phyloP scores from a whole-genome alignment of 2,888 invertebrate genomes.

The Oxyscelio sp. region DNA sequence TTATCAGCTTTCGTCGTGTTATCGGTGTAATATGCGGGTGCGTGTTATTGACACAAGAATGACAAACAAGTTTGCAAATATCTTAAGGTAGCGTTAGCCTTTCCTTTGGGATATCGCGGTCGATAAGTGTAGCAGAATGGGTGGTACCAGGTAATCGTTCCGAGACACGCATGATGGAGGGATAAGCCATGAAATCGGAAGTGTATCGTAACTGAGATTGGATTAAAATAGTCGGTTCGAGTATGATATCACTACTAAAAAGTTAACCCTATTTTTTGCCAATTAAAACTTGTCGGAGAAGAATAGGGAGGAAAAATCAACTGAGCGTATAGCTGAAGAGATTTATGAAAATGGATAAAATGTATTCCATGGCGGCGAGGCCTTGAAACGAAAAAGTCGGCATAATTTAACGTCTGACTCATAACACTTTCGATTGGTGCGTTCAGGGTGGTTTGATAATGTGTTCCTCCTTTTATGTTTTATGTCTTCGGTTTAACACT shows the following conservation, averaged over 20 bases:
- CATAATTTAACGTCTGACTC: neutral
- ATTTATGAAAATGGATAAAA: neutral
- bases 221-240: constrained; percentile 21
- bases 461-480: too few species aligned
- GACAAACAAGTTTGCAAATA: constrained; percentile 45
- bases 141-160: constrained; percentile 76
- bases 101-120: constrained; percentile 42
- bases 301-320: neutral
- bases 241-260: constrained; percentile 14
- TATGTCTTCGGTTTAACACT: too few species aligned
- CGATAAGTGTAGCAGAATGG: constrained; percentile 72
- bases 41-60: constrained; percentile 32
- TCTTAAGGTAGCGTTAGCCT: constrained; percentile 25
- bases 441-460: neutral
- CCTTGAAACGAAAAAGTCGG: neutral
- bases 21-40: constrained; percentile 27
- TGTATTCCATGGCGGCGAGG: neutral
- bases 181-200: constrained; percentile 47
- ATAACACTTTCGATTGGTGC: neutral
- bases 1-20: constrained; percentile 36
- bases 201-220: constrained; percentile 37
- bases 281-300: neutral
- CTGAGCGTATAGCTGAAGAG: neutral
- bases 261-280: constrained; percentile 9
- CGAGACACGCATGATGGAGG: constrained; percentile 77